Evolutionary conservation across 2,113 vertebrate genomes (phyloP).

Genomic region (Melanerpes aurifrons): DNA sequence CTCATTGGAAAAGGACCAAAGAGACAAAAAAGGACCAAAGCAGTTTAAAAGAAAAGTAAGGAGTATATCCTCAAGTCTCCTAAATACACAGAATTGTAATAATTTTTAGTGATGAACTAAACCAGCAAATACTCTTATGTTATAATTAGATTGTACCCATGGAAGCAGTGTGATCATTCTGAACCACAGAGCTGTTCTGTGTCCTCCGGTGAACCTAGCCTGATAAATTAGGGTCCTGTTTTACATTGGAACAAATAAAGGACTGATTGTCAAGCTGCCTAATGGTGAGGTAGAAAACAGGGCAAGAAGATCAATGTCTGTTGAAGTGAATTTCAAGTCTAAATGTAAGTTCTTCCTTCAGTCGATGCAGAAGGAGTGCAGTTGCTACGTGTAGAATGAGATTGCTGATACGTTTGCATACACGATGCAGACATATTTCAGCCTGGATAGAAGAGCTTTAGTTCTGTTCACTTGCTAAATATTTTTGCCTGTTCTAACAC

Average conservation of each 20-base stretch:
- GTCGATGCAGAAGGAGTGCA: not conserved
- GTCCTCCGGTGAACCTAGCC: slow-evolving; percentile 73
- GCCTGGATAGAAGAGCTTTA: not conserved
- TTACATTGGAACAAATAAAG: slow-evolving; percentile 69
- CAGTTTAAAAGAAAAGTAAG: not conserved
- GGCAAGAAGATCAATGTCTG: slow-evolving; percentile 3
- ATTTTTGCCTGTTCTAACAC: not conserved
- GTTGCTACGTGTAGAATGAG: not conserved
- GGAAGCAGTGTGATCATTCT: slow-evolving; percentile 48
- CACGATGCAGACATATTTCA: not conserved
- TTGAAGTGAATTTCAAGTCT: slow-evolving; percentile 7
- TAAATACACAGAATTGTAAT: not conserved
- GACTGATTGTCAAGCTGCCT: slow-evolving; percentile 33
- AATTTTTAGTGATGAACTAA: slow-evolving; percentile 20
- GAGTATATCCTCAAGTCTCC: not conserved
- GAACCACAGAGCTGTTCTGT: slow-evolving; percentile 38
- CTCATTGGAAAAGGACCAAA: not conserved
- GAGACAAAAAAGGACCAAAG: not conserved
- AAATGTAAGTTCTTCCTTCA: not conserved
- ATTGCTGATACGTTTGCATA: not conserved
- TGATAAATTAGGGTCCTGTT: slow-evolving; percentile 68
- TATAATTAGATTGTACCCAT: slow-evolving; percentile 42
- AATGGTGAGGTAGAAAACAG: not conserved
- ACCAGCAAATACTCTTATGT: not conserved
- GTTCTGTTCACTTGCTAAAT: not conserved